Evolutionary conservation across 2,113 vertebrate species (phyloP).

Genomic region (Laticauda colubrina): DNA sequence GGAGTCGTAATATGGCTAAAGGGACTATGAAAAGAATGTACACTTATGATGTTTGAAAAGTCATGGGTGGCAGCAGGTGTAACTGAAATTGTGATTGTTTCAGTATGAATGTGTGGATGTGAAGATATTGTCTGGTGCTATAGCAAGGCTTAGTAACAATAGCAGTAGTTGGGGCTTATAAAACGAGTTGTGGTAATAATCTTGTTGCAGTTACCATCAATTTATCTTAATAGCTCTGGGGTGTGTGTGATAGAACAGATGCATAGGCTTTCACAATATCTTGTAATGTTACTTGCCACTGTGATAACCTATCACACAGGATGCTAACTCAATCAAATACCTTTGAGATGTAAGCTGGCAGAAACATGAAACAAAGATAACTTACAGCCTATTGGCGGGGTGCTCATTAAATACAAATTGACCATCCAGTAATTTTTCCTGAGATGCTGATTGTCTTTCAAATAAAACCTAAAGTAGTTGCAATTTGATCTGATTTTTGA

Average conservation of each 20-base stretch:
- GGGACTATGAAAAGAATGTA: not conserved
- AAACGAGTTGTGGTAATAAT: not conserved
- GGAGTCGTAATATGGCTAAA: slow-evolving; percentile 20
- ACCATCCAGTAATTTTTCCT: not conserved
- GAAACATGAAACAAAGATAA: not conserved
- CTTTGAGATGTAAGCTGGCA: not conserved
- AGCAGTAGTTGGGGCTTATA: not conserved
- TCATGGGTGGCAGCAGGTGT: not conserved
- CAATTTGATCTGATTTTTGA: not conserved
- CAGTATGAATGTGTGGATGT: not conserved
- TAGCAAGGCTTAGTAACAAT: slow-evolving; percentile 4
- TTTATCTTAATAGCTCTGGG: not conserved
- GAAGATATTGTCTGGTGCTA: not conserved
- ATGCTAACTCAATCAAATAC: not conserved
- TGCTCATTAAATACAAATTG: not conserved
- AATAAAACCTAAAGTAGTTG: not conserved
- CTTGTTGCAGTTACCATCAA: not conserved
- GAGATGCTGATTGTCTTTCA: not conserved
- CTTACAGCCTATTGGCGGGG: not conserved
- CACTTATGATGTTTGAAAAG: slow-evolving; percentile 1
- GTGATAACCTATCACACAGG: not conserved
- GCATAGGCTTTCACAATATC: not conserved
- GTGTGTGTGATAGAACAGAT: not conserved
- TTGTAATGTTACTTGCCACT: not conserved
- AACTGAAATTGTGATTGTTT: rapidly evolving